phyloP scores from a whole-genome alignment of 2,113 vertebrate species.

The Misgurnus mizolepis region DNA sequence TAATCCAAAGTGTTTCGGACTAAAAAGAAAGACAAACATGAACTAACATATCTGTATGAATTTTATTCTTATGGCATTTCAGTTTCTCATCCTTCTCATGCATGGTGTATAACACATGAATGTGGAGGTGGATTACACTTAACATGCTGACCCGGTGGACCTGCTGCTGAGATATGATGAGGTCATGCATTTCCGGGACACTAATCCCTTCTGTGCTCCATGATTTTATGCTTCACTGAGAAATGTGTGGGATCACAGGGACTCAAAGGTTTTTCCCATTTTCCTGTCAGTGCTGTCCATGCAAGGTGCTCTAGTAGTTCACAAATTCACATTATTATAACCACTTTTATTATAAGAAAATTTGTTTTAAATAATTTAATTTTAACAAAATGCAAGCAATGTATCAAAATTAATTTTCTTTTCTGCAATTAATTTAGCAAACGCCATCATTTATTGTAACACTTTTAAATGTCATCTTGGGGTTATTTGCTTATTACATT shows the following conservation, averaged over 20 bases:
- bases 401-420: too few relatives aligned
- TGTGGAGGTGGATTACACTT: slow-evolving; percentile 33
- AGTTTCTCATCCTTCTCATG: slow-evolving; percentile 7
- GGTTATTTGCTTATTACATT: too few relatives aligned
- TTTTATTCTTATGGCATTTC: slow-evolving; percentile 2
- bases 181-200: slow-evolving; percentile 18
- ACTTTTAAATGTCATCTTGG: too few relatives aligned
- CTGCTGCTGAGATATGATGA: slow-evolving; percentile 25
- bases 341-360: too few relatives aligned
- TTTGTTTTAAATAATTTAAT: too few relatives aligned
- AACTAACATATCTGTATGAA: not conserved
- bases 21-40: not conserved
- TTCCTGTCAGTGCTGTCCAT: not conserved
- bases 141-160: slow-evolving; percentile 2
- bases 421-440: too few relatives aligned
- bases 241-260: slow-evolving; percentile 1
- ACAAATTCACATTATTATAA: not conserved
- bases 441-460: too few relatives aligned
- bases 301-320: not conserved
- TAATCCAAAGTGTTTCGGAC: not conserved
- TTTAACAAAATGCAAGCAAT: too few relatives aligned
- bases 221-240: slow-evolving; percentile 1
- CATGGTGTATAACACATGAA: not conserved
- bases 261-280: not conserved
- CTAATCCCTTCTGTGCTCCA: not conserved